A percentile compares a stretch with the other conserved stretches of the same genome.
Evolutionary conservation across 2,113 vertebrate species (phyloP).

Genomic region (Pseudorasbora parva): DNA sequence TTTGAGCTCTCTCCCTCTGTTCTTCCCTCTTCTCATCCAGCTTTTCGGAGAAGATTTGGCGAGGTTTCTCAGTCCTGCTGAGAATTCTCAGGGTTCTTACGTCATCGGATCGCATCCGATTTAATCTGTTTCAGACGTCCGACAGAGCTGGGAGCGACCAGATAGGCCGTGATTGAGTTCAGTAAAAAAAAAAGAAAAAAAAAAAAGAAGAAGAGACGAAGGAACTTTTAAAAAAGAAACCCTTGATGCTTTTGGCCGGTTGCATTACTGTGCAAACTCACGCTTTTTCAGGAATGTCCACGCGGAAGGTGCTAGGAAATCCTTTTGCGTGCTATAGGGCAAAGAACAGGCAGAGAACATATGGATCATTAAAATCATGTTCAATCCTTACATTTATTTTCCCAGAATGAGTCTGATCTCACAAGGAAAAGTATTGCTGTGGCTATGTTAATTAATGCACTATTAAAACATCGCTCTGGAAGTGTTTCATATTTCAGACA

Average conservation of each 20-base stretch:
- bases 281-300: slow-evolving; percentile 96
- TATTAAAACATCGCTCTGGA: background rate
- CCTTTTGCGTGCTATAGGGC: slow-evolving; percentile 95
- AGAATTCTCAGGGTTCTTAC: slow-evolving; percentile 78
- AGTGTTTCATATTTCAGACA: background rate
- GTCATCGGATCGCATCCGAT: slow-evolving; percentile 59
- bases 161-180: slow-evolving; percentile 89
- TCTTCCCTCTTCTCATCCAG: slow-evolving; percentile 18
- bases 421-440: background rate
- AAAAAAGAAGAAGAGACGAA: slow-evolving; percentile 32
- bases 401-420: background rate
- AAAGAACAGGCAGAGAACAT: slow-evolving; percentile 33
- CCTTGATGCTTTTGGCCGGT: slow-evolving; percentile 60
- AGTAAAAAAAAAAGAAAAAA: slow-evolving; percentile 76
- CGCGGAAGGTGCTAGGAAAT: slow-evolving; percentile 98
- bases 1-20: background rate
- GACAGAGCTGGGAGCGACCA: slow-evolving; percentile 82
- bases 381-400: background rate
- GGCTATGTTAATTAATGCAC: background rate
- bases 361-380: background rate
- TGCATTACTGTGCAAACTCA: slow-evolving; percentile 74
- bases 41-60: slow-evolving; percentile 61
- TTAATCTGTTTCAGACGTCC: slow-evolving; percentile 80
- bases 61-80: slow-evolving; percentile 95
- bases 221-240: slow-evolving; percentile 17